A percentile compares a stretch with the other conserved stretches of the same genome.
These are phyloP conservation scores for Albula goreensis DNA, from an alignment of 2,113 vertebrate species.

Conservation along the genomic window DNA sequence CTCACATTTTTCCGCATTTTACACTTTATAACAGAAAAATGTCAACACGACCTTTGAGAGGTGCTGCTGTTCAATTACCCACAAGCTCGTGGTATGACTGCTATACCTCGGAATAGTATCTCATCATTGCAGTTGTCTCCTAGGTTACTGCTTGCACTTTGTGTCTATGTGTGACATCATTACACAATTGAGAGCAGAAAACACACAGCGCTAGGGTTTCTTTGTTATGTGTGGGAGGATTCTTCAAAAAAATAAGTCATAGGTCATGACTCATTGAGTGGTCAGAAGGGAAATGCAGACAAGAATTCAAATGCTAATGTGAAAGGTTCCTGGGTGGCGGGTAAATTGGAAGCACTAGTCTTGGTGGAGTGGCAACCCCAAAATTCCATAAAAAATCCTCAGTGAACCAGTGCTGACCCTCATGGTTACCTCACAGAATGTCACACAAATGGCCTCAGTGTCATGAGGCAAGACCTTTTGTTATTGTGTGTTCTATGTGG, in stretches of 20 bases:
- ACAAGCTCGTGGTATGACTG: background rate
- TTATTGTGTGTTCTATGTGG: too few species aligned
- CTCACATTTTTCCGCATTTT: background rate
- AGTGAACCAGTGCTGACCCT: background rate
- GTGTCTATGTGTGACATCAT: background rate
- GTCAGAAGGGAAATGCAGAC: background rate
- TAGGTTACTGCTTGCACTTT: conserved; percentile 5
- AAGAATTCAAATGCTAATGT: background rate
- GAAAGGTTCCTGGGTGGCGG: background rate
- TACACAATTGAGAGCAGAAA: background rate
- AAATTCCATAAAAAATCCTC: background rate
- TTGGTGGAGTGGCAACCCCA: background rate
- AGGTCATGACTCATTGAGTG: background rate
- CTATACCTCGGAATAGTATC: background rate
- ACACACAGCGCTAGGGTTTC: background rate
- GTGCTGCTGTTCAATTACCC: background rate
- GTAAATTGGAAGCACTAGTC: background rate
- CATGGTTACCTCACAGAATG: too few species aligned
- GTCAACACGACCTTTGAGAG: background rate
- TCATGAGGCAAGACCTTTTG: too few species aligned
- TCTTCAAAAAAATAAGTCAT: background rate
- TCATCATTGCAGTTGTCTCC: background rate
- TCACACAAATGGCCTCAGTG: background rate
- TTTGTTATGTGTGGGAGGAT: background rate
- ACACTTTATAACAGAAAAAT: background rate